These are phyloP conservation scores for Globicephala melas DNA, from an alignment of 2,113 vertebrate genomes.

Conservation along the genomic window DNA sequence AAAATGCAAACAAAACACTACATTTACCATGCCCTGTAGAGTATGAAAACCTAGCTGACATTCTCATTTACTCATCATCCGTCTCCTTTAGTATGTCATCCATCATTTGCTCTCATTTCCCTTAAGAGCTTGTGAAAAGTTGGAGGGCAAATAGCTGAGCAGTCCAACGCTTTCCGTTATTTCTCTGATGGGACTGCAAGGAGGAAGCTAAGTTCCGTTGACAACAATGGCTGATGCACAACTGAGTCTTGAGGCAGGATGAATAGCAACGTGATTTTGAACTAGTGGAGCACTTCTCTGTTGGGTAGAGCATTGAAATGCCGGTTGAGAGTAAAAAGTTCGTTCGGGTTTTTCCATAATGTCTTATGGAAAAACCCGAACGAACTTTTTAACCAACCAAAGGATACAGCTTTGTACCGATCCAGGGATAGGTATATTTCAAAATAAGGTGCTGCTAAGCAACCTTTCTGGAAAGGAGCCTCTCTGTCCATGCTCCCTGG, in stretches of 20 bases:
- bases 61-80: slow-evolving; percentile 29
- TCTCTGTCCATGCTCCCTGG: not conserved
- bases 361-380: too few relatives aligned
- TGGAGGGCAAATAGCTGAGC: slow-evolving; percentile 7
- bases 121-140: slow-evolving; percentile 57
- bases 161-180: not conserved
- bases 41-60: slow-evolving; percentile 11
- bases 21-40: slow-evolving; percentile 28
- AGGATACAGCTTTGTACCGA: not conserved
- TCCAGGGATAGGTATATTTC: not conserved
- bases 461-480: not conserved
- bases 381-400: too few relatives aligned
- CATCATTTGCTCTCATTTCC: slow-evolving; percentile 28
- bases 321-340: not conserved
- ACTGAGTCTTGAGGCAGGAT: not conserved
- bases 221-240: not conserved
- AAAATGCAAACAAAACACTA: slow-evolving; percentile 48
- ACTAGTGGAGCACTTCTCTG: not conserved
- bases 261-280: not conserved
- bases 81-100: slow-evolving; percentile 40
- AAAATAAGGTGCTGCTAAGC: not conserved
- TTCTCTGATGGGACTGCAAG: not conserved
- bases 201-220: not conserved
- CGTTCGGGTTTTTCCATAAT: too few relatives aligned
- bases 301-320: not conserved